phyloP scores from a whole-genome alignment of 2,888 invertebrate genomes.

The Nezara viridula region DNA sequence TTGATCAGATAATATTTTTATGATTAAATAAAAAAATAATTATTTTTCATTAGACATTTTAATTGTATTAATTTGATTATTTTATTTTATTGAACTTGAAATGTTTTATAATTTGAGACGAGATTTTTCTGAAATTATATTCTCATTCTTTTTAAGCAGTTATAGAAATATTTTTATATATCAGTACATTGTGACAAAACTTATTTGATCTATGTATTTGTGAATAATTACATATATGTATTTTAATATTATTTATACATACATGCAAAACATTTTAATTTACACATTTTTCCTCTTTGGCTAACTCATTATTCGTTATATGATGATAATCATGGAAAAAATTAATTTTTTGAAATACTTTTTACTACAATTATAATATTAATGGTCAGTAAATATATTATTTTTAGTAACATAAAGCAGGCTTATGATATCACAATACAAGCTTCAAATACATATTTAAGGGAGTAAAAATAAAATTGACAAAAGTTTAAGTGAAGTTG shows the following conservation, averaged over 20 bases:
- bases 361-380: background rate
- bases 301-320: background rate
- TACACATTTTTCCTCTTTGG: no score
- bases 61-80: background rate
- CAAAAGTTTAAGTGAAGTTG: no score
- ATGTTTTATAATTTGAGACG: background rate
- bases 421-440: background rate
- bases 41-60: background rate
- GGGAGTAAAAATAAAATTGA: no score
- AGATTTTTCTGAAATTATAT: background rate
- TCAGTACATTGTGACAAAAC: no score
- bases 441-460: background rate
- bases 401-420: background rate
- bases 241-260: background rate
- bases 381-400: background rate
- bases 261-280: background rate
- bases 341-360: no score
- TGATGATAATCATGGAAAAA: background rate
- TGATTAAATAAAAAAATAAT: background rate
- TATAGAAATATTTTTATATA: background rate
- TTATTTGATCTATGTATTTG: background rate
- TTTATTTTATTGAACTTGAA: background rate
- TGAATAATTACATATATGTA: background rate
- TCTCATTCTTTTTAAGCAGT: background rate
- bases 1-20: background rate